Evolutionary conservation across 2,113 vertebrate genomes (phyloP).

Genomic region (Acanthochromis polyacanthus): DNA sequence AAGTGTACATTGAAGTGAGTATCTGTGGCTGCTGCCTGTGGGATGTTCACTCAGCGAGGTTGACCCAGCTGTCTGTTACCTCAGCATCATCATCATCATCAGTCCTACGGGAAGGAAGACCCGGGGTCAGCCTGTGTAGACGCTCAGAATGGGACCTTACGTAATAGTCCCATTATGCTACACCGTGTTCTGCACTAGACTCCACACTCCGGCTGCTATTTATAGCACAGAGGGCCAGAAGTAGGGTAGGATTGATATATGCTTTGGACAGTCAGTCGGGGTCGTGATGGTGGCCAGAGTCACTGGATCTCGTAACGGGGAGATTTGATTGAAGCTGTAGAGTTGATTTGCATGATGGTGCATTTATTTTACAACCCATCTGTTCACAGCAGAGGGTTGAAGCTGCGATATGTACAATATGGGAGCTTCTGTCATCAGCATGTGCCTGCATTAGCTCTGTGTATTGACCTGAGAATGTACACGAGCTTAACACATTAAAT

Average conservation of each 20-base stretch:
- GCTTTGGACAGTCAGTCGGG: neutral
- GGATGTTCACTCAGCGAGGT: neutral
- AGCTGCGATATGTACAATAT: neutral
- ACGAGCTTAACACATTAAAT: neutral
- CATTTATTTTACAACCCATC: neutral
- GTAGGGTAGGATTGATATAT: conserved; percentile 51
- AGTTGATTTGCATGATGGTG: neutral
- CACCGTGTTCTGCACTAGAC: conserved; percentile 38
- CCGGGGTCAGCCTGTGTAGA: conserved; percentile 21
- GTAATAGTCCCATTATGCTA: conserved; percentile 62
- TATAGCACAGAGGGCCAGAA: conserved; percentile 52
- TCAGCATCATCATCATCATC: neutral
- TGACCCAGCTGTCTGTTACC: conserved; percentile 27
- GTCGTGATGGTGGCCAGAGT: neutral
- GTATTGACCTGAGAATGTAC: too few relatives aligned
- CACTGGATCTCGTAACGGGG: neutral
- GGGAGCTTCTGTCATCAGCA: neutral
- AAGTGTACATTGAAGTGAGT: conserved; percentile 14
- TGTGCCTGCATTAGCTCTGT: neutral
- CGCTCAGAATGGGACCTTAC: conserved; percentile 43
- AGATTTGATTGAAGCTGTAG: neutral
- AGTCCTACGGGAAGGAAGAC: conserved; percentile 3
- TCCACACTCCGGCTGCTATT: conserved; percentile 58
- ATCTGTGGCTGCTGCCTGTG: conserved; percentile 12
- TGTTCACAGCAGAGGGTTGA: neutral